Percentiles rank a stretch among this genome's conserved stretches.
Evolutionary conservation across 2,113 vertebrate species (phyloP).

Genomic region (Thalassarche chlororhynchos): DNA sequence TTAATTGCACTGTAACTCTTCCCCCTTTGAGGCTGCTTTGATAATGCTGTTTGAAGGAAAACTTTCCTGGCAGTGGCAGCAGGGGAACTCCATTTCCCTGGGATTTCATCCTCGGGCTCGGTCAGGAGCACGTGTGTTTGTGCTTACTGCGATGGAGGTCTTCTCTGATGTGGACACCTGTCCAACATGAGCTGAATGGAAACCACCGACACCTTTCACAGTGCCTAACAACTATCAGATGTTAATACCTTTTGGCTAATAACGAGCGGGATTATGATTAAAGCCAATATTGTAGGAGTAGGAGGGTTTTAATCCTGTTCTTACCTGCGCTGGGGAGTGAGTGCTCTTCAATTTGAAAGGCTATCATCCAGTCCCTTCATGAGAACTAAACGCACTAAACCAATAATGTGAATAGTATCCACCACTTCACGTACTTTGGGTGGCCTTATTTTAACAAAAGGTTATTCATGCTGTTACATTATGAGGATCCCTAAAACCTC

Average conservation of each 20-base stretch:
- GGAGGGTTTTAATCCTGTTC: background rate
- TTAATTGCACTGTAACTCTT: background rate
- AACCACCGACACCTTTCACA: background rate
- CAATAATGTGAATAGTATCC: background rate
- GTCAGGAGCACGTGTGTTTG: background rate
- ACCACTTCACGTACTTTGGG: constrained; percentile 21
- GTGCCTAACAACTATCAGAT: background rate
- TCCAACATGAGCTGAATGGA: background rate
- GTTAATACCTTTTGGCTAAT: background rate
- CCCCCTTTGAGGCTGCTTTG: background rate
- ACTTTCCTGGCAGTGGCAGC: background rate
- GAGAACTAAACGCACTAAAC: constrained; percentile 1
- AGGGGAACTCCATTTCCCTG: background rate
- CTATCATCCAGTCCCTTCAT: background rate
- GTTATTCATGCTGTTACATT: background rate
- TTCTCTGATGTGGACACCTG: constrained; percentile 5
- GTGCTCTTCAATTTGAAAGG: background rate
- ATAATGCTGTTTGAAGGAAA: background rate
- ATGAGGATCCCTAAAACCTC: constrained; percentile 30
- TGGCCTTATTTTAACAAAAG: constrained; percentile 45
- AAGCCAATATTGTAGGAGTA: background rate
- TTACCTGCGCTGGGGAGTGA: background rate
- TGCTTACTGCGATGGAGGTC: background rate
- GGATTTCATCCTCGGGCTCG: background rate
- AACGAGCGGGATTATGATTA: background rate